Evolutionary conservation across 2,888 invertebrate genomes (phyloP).

Genomic region (Chrysolina oricalcia): DNA sequence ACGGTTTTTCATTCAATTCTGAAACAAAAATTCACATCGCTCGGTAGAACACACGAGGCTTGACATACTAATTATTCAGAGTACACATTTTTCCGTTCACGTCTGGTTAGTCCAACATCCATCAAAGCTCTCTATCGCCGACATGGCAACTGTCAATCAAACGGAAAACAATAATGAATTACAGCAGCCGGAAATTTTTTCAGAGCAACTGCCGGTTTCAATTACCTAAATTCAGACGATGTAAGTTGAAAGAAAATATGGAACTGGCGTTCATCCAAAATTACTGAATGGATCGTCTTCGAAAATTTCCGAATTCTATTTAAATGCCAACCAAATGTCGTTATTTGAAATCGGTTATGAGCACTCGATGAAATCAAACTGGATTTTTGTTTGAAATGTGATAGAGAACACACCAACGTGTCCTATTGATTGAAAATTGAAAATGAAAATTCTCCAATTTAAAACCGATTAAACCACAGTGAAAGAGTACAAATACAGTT

Average conservation of each 20-base stretch:
- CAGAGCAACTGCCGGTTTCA: slow-evolving; percentile 14
- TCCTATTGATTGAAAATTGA: too few species aligned
- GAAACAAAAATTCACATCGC: neutral
- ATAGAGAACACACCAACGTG: too few species aligned
- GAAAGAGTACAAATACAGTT: too few species aligned
- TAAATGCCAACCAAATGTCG: too few species aligned
- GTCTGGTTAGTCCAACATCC: neutral
- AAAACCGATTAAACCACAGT: too few species aligned
- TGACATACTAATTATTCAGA: neutral
- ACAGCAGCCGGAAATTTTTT: slow-evolving; percentile 3
- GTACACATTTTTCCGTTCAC: slow-evolving; percentile 9
- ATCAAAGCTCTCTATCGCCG: slow-evolving; percentile 7
- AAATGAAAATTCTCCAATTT: too few species aligned
- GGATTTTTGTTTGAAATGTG: too few species aligned
- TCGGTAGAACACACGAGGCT: neutral
- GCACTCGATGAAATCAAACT: too few species aligned
- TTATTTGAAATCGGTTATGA: too few species aligned
- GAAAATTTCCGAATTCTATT: too few species aligned
- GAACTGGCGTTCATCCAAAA: neutral
- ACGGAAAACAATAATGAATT: slow-evolving; percentile 16
- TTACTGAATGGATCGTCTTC: neutral
- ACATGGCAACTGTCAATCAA: slow-evolving; percentile 13
- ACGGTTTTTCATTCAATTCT: neutral
- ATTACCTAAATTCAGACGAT: slow-evolving; percentile 13
- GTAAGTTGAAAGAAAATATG: neutral